Conservation (phyloP, 2,797 vertebrate genomes). For the Silurus lanzhouensis region DNA sequence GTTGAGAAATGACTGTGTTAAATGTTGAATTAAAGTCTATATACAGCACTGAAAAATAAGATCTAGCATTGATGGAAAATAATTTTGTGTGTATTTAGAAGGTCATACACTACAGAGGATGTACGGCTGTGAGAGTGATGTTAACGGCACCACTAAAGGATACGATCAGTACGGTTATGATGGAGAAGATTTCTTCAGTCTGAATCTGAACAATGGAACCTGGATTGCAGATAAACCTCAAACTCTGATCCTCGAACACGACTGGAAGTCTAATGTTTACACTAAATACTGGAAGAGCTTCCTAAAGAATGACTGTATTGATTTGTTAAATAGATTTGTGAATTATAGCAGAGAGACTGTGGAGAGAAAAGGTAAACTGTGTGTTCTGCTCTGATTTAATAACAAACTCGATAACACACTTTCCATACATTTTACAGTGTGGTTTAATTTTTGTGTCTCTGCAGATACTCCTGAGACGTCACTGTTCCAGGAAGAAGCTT, state of each 20-base stretch:
- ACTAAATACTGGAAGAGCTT: rapidly evolving
- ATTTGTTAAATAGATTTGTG: constrained; percentile 55
- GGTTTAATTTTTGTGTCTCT: neutral
- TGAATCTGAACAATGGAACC: neutral
- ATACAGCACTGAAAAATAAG: too few species aligned
- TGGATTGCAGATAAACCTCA: constrained; percentile 8
- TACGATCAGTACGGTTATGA: neutral
- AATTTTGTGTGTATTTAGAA: neutral
- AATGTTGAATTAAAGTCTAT: too few species aligned
- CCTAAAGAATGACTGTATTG: neutral
- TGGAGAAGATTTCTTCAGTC: neutral
- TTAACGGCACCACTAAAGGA: neutral
- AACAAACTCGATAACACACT: too few species aligned
- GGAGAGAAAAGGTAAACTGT: constrained; percentile 4
- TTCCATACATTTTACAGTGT: too few species aligned
- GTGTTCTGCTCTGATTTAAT: neutral
- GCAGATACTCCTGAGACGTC: neutral
- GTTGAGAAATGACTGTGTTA: too few species aligned
- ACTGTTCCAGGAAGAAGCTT: too few species aligned
- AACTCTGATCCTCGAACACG: constrained; percentile 14
- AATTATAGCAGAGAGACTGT: neutral
- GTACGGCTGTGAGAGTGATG: constrained; percentile 18
- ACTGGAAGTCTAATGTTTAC: constrained; percentile 28
- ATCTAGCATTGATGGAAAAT: too few species aligned
- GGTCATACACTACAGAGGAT: constrained; percentile 27